These are phyloP conservation scores for Cynopterus sphinx DNA, from an alignment of 2,797 vertebrate genomes.

Conservation along the genomic window DNA sequence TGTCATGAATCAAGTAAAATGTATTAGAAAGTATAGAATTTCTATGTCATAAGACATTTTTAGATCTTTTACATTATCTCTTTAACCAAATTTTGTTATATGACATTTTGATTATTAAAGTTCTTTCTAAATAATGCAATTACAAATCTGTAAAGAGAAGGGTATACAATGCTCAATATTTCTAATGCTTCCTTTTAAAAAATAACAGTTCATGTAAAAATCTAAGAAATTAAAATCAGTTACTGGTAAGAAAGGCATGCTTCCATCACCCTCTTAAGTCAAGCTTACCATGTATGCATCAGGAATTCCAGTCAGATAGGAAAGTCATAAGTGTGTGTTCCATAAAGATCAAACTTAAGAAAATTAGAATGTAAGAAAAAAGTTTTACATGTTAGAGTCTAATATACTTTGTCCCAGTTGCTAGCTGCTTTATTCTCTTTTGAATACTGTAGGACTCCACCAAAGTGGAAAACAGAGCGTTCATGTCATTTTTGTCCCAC, in stretches of 20 bases:
- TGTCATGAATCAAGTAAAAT: background rate
- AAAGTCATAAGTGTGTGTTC: background rate
- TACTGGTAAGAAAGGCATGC: background rate
- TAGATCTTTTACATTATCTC: background rate
- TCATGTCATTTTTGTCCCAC: background rate
- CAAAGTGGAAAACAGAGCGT: background rate
- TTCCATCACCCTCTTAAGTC: background rate
- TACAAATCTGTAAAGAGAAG: background rate
- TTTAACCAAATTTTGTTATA: background rate
- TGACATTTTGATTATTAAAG: background rate
- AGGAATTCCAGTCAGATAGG: slow-evolving; percentile 2
- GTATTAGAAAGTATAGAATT: background rate
- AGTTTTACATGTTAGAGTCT: slow-evolving; percentile 18
- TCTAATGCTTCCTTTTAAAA: background rate
- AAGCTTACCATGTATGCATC: background rate
- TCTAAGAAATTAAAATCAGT: background rate
- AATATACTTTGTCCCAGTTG: background rate
- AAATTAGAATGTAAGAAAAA: background rate
- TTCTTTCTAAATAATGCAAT: background rate
- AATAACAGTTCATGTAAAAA: background rate
- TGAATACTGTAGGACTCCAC: background rate
- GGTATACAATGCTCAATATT: background rate
- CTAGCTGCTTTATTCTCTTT: background rate
- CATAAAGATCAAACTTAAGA: background rate
- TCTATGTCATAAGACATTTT: background rate